Base-by-base conservation (phyloP, 2,888 invertebrate genomes). In the Cistogaster globosa region DNA sequence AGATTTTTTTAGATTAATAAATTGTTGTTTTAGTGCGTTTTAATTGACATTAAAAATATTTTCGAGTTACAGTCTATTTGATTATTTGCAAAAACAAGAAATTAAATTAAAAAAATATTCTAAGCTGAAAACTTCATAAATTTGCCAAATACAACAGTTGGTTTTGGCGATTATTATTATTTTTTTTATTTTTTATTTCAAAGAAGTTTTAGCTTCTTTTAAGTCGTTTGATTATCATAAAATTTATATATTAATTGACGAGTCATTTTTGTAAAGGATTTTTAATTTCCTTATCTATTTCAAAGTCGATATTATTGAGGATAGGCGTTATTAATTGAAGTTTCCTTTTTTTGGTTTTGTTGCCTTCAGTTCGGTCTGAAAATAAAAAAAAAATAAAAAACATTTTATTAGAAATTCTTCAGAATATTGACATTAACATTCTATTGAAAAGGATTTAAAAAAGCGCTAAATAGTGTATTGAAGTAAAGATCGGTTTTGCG, bases 151-250 rank as follows among this genome's bases (percentile, higher is more conserved):
- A 38, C 36, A 36, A 48, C 67, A 62, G 60, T 60, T 32, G 18
- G 1, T 5, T 16, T 63, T 32, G 18, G 11, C n/a, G n/a, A 32
- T 48, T 72, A 7, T 48, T 81, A 72, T 32, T 63, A 62, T 55
- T 71, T 48, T 67, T 63, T 58, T 48, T 51, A 55, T 0, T 16
- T 55, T 72, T 63, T 42, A 12, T 65, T 48, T 51, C 42, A 0
- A 16, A 76, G 72, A 74, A 74, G 9, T 68, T 36, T 22, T 16
- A 81, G 63, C 68, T 81, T 75, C 48, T 7, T 32, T 79, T 75
- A 85, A 82, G 85, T 85, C 85, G 82, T 85, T 85, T 78, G 82
- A 72, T 75, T 82, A 53, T 60, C 58, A 45, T 63, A 85, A 85
- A 82, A 75, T 79, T 58, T 60, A 55, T 53, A 75, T 57, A 78